phyloP scores from a whole-genome alignment of 2,797 vertebrate species.

The Telmatherina bonti region DNA sequence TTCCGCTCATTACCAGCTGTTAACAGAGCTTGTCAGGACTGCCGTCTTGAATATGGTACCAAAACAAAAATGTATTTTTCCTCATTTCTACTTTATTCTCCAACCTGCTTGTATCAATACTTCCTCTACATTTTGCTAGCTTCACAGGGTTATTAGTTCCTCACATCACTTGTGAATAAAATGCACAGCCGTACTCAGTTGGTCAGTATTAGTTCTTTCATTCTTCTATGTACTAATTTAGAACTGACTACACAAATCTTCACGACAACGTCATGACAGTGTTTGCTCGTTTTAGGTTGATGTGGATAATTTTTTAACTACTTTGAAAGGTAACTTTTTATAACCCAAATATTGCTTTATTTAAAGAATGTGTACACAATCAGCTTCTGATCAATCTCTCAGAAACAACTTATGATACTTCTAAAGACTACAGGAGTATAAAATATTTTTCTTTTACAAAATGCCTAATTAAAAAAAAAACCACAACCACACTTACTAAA shows the following conservation, averaged over 20 bases:
- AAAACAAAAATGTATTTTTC: not conserved
- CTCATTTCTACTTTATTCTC: not conserved
- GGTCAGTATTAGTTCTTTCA: not conserved
- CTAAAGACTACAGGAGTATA: not conserved
- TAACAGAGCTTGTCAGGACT: not conserved
- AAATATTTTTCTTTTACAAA: too few relatives aligned
- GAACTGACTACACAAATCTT: too few relatives aligned
- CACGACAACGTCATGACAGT: too few relatives aligned
- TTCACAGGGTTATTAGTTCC: too few relatives aligned
- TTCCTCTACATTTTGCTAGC: not conserved
- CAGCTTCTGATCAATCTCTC: not conserved
- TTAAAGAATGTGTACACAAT: not conserved
- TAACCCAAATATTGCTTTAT: not conserved
- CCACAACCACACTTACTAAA: too few relatives aligned
- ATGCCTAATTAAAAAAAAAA: too few relatives aligned
- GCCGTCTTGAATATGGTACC: not conserved
- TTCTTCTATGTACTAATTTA: too few relatives aligned
- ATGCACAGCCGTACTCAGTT: not conserved
- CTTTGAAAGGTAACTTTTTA: not conserved
- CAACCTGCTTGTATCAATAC: not conserved
- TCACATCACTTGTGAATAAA: not conserved
- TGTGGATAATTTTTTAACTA: not conserved
- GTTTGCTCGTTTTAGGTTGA: not conserved
- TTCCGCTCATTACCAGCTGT: not conserved
- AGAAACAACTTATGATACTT: not conserved